Evolutionary conservation across 2,797 vertebrate species (phyloP), one percentile per base, ranked within the genome.

Genomic region (Rhinophrynus dorsalis): DNA sequence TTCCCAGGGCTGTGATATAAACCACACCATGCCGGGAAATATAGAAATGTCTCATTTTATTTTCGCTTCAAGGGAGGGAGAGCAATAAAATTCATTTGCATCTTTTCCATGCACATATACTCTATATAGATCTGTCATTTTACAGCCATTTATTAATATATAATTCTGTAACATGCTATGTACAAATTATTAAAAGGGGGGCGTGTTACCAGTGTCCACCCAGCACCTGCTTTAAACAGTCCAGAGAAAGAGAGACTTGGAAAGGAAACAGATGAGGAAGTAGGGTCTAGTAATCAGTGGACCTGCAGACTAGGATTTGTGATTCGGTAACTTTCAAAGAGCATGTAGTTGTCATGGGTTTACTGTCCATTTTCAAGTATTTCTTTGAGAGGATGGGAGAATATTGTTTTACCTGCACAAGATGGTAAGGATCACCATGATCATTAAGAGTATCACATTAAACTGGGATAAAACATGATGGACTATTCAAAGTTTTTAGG

Each of bases 51-150:
- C 20, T 11, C 24, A 20, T 59, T 72, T 72, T 65, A 72, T 58
- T 72, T 54, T 44, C 20, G 54, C 38, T 8, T 72, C 35, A 6
- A 38, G 42, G 68, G 35, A 59, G 48, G 26, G 45, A 57, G 52
- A 58, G 68, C 68, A n/a, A 55, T 15, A 55, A 70, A 56, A 47
- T 18, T 9, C 23, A 58, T 45, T 64, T 65, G 61, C 61, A 72
- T 65, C 40, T 65, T 57, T 40, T 33, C 61, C 68, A 65, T 72
- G 68, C 61, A 33, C 61, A 35, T 72, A 44, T 64, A 57, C 62
- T 18, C 40, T 58, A 29, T 65, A 65, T 56, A 64, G 60, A 65
- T 58, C 35, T 33, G 37, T 72, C 27, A 27, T 71, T 42, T 51
- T 37, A 48, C 26, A 65, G 24, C 33, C 42, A 50, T 64, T 38